phyloP scores from a whole-genome alignment of 64 coral and sea anemone species.

The Dendrophyllia cribrosa region DNA sequence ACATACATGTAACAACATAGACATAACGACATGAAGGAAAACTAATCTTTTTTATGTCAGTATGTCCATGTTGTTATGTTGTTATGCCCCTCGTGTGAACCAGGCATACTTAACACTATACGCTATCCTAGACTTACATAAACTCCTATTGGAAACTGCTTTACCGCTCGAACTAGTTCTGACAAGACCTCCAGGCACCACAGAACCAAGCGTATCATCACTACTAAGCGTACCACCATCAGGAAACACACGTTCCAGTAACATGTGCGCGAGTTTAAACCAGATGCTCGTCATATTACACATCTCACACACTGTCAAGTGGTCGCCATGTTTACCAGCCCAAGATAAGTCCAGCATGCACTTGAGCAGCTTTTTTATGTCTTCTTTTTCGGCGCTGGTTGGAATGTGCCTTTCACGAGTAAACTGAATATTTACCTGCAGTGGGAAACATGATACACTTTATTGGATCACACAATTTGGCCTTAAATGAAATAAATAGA shows the following conservation, averaged over 20 bases:
- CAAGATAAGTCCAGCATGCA: conserved; percentile 92
- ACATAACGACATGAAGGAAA: too few relatives aligned
- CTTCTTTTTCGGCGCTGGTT: conserved; percentile 84
- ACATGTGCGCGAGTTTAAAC: conserved; percentile 90
- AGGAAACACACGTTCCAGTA: conserved; percentile 87
- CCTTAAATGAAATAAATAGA: too few relatives aligned
- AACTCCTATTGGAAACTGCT: conserved; percentile 78
- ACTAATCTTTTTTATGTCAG: too few relatives aligned
- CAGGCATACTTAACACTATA: too few relatives aligned
- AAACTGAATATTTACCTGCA: conserved; percentile 83
- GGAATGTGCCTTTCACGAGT: conserved; percentile 71
- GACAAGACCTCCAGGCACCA: conserved; percentile 64
- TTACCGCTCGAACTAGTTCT: conserved; percentile 66
- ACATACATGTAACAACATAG: too few relatives aligned
- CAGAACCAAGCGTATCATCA: conserved; percentile 59
- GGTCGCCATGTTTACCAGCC: conserved; percentile 82
- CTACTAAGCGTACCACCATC: conserved; percentile 30
- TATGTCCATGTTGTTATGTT: too few relatives aligned
- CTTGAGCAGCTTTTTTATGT: conserved; percentile 88
- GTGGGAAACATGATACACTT: neutral
- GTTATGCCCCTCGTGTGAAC: too few relatives aligned
- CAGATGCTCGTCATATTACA: conserved; percentile 93
- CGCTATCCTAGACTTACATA: neutral
- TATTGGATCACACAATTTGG: too few relatives aligned
- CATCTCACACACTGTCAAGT: conserved; percentile 80